Conservation (phyloP, 2,888 invertebrate genomes). For the Dolomedes plantarius region DNA sequence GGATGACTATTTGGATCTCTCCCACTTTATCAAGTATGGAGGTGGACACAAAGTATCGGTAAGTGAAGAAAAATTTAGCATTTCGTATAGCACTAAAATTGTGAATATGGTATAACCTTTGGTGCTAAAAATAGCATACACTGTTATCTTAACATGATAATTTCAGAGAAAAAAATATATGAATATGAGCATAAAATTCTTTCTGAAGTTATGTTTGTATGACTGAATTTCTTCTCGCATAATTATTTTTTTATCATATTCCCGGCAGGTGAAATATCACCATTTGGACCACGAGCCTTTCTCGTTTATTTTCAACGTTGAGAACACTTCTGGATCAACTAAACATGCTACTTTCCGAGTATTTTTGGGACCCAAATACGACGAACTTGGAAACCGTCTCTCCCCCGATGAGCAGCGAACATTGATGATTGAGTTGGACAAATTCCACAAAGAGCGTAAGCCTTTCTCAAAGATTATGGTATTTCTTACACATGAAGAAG, state of each 20-base stretch:
- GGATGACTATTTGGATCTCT: constrained; percentile 85
- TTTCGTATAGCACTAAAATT: no score
- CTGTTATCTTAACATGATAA: no score
- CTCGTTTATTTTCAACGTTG: constrained; percentile 79
- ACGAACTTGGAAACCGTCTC: constrained; percentile 83
- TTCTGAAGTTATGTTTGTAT: no score
- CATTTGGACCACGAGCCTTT: constrained; percentile 87
- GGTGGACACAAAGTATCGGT: constrained; percentile 53
- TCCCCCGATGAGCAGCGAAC: constrained; percentile 81
- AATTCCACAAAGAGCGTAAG: constrained; percentile 83
- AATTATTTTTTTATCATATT: no score
- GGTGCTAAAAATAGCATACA: no score
- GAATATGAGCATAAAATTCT: no score
- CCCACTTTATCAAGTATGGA: constrained; percentile 84
- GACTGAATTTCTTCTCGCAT: no score
- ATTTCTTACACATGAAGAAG: no score
- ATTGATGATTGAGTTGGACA: constrained; percentile 85
- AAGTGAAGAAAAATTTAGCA: no score
- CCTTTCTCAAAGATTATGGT: no score
- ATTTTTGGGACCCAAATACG: constrained; percentile 83
- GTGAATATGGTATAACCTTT: no score
- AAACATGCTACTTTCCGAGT: constrained; percentile 83
- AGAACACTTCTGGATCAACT: constrained; percentile 76
- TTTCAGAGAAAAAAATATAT: no score
- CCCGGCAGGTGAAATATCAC: constrained; percentile 80